Evolutionary conservation across 2,888 invertebrate species (phyloP).

Genomic region (Tanypteryx hageni): DNA sequence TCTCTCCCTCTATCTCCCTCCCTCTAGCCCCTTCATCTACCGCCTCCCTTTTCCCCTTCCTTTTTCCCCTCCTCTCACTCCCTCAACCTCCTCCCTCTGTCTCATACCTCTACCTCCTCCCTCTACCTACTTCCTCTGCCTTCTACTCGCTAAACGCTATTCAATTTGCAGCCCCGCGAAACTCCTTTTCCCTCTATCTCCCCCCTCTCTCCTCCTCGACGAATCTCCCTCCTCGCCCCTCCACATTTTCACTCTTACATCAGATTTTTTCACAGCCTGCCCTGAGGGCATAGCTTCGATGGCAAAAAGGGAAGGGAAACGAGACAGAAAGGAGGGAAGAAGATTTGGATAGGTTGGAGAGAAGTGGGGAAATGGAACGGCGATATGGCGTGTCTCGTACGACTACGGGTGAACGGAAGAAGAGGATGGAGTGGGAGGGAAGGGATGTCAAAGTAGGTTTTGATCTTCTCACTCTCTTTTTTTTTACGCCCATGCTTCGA

Average conservation of each 20-base stretch:
- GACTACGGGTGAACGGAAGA: no score
- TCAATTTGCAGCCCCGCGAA: slow-evolving; percentile 16
- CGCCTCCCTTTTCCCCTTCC: no score
- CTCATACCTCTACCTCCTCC: neutral
- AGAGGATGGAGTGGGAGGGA: neutral
- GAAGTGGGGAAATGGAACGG: no score
- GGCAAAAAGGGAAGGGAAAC: no score
- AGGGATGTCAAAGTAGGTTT: slow-evolving; percentile 9
- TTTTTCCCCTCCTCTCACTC: no score
- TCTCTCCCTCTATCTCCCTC: neutral
- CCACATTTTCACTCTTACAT: neutral
- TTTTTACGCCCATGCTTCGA: neutral
- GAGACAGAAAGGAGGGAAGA: no score
- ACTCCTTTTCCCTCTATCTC: neutral
- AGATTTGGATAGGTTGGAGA: no score
- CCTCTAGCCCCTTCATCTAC: no score
- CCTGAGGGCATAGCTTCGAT: no score
- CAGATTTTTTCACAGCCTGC: neutral
- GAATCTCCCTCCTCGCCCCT: neutral
- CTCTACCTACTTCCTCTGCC: neutral
- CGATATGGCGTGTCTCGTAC: no score
- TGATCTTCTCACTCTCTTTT: neutral
- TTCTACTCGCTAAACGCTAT: slow-evolving; percentile 33
- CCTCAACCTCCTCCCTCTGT: no score
- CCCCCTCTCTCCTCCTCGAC: neutral